phyloP scores from a whole-genome alignment of 2,113 vertebrate species.

The Ardeotis arabs region DNA sequence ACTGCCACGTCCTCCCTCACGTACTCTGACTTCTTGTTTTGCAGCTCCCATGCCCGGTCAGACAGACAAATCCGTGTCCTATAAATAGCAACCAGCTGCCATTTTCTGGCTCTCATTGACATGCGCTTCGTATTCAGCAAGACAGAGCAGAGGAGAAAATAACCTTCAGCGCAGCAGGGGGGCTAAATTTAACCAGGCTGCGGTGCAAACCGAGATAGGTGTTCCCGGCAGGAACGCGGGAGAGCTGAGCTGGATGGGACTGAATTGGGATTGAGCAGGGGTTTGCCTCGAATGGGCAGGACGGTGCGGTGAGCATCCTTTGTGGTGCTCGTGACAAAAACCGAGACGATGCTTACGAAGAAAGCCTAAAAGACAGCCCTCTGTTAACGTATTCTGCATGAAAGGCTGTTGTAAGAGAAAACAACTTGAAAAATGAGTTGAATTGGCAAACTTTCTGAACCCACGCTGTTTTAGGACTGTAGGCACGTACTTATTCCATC shows the following conservation, averaged over 20 bases:
- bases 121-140: background rate
- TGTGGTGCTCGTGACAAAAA: background rate
- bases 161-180: background rate
- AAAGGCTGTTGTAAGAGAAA: background rate
- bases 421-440: background rate
- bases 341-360: background rate
- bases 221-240: background rate
- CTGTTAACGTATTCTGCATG: fast-evolving
- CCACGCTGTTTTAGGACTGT: background rate
- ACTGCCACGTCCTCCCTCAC: background rate
- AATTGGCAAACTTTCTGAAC: background rate
- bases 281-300: background rate
- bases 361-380: background rate
- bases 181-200: background rate
- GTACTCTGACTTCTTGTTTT: background rate
- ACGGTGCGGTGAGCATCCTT: background rate
- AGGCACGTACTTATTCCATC: fast-evolving
- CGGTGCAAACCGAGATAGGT: background rate
- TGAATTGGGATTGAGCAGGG: background rate
- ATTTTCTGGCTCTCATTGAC: conserved; percentile 25
- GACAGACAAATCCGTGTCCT: background rate
- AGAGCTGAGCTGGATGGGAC: background rate
- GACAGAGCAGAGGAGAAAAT: conserved; percentile 54
- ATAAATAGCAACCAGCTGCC: conserved; percentile 44
- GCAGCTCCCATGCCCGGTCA: background rate